These are phyloP conservation scores for Merluccius polli DNA, from an alignment of 2,797 vertebrate species.

Conservation along the genomic window DNA sequence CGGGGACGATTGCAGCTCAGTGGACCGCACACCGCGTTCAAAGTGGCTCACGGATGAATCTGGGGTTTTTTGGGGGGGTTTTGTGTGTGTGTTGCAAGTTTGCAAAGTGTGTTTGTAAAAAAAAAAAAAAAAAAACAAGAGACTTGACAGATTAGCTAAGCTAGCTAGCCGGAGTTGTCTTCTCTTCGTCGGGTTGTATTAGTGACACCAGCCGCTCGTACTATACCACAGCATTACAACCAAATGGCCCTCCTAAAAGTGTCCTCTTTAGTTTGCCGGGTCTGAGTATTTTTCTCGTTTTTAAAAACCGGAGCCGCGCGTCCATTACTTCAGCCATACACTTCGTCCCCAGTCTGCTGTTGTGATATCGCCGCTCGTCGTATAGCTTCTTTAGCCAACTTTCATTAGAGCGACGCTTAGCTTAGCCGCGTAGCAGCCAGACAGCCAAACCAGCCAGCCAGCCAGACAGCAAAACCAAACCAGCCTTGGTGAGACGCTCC, in stretches of 20 bases:
- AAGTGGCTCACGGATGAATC: background rate
- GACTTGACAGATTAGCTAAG: conserved; percentile 31
- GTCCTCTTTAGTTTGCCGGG: too few species aligned
- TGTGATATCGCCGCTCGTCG: background rate
- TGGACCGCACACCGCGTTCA: background rate
- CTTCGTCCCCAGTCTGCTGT: background rate
- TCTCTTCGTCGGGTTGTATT: conserved; percentile 7
- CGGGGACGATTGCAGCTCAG: background rate
- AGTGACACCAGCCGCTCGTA: conserved; percentile 34
- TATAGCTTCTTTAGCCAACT: conserved; percentile 1
- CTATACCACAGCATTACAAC: conserved; percentile 30
- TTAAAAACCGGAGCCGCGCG: too few species aligned
- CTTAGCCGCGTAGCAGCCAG: background rate
- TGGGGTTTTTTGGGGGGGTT: background rate
- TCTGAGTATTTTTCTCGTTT: too few species aligned
- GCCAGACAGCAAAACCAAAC: too few species aligned
- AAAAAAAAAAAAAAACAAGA: conserved; percentile 6
- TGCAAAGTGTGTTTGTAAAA: conserved; percentile 20
- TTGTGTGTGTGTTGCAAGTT: conserved; percentile 11
- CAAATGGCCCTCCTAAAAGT: conserved; percentile 61
- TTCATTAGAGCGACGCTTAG: background rate
- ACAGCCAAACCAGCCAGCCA: too few species aligned
- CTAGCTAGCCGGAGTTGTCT: conserved; percentile 32
- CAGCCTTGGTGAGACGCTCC: background rate
- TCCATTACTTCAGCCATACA: background rate